Evolutionary conservation across 2,888 invertebrate genomes (phyloP), one percentile per base, ranked within the genome.

Genomic region (Ennomos quercinarius): DNA sequence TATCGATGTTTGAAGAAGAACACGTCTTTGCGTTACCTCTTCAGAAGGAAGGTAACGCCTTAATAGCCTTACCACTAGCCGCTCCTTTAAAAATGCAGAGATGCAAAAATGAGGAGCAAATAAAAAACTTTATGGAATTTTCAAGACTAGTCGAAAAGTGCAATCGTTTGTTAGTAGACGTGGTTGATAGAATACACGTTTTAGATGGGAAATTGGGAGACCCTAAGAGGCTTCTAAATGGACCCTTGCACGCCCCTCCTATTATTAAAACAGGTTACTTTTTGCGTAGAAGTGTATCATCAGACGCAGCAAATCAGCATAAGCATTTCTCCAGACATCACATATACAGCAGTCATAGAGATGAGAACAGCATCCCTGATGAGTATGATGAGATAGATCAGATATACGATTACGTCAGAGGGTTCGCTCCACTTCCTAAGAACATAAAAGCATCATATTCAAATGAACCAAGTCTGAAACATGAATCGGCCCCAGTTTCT

Each of bases 341-440:
- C 71, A 91, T 92, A 67, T 91, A 93, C 75, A 91, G 91, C 70
- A 93, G 91, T 68, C 94, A 94, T 72, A 93, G 94, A 78, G 96
- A 95, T 73, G 95, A 95, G 76, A 95, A 94, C 71, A 93, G 94
- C 66, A 93, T 94, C 49, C 94, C 95, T 36, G 97, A 97, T 81
- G 98, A 98, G 77, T 98, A 98, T 86, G 98, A 98, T 73, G 98
- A 99, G 88, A 98, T 99, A 72, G 98, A 99, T 93, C 98, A 98
- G 87, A 98, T 99, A 68, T 99, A 99, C 83, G 98, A 98, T 82
- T 99, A 98, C 84, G 98, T 99, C 0, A 94, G 98, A 64, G 98
- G 98, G 0, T 96, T 98, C 72, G 98, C 98, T 50, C 98, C 98
- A 1, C 93, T 98, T 35, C 98, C 98, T 6, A 97, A 97, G 83